Percentiles rank a stretch among this genome's conserved stretches.
Evolutionary conservation across 1,140 invertebrate species (phyloP).

Genomic region (Calosoma granatense): DNA sequence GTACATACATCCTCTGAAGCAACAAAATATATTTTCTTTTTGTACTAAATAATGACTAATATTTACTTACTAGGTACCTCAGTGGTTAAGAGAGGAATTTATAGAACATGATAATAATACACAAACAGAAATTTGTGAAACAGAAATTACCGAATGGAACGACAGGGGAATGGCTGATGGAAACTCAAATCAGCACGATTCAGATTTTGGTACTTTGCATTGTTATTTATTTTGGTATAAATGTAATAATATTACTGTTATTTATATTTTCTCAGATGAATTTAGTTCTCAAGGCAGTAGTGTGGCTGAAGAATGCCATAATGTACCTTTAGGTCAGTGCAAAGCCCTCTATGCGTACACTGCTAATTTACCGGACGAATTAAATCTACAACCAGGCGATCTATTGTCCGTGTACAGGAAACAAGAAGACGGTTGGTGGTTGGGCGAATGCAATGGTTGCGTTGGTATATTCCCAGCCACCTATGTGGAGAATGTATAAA

Average conservation of each 20-base stretch:
- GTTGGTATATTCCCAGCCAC: constrained; percentile 89
- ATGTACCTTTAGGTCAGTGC: constrained; percentile 51
- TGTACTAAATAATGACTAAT: neutral
- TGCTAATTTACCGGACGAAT: constrained; percentile 79
- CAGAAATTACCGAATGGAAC: constrained; percentile 45
- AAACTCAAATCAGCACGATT: constrained; percentile 70
- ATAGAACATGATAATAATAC: constrained; percentile 46
- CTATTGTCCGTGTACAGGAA: constrained; percentile 82
- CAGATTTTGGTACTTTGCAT: constrained; percentile 52
- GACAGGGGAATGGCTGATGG: constrained; percentile 75
- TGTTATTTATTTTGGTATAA: neutral
- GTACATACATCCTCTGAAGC: constrained; percentile 31
- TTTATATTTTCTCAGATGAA: constrained; percentile 45
- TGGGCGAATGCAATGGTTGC: constrained; percentile 73
- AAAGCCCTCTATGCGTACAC: constrained; percentile 79
- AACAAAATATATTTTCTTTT: constrained; percentile 12
- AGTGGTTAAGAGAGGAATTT: constrained; percentile 59
- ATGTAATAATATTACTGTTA: constrained; percentile 11
- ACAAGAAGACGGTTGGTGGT: constrained; percentile 92
- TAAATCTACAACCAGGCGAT: constrained; percentile 74
- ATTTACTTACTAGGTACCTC: constrained; percentile 50
- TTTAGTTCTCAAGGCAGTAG: constrained; percentile 60
- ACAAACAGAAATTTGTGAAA: constrained; percentile 34
- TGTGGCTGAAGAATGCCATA: constrained; percentile 39
- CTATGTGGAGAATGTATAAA: constrained; percentile 58